These are phyloP conservation scores for Alexandromys fortis DNA, from an alignment of 2,113 vertebrate species.

Conservation along the genomic window DNA sequence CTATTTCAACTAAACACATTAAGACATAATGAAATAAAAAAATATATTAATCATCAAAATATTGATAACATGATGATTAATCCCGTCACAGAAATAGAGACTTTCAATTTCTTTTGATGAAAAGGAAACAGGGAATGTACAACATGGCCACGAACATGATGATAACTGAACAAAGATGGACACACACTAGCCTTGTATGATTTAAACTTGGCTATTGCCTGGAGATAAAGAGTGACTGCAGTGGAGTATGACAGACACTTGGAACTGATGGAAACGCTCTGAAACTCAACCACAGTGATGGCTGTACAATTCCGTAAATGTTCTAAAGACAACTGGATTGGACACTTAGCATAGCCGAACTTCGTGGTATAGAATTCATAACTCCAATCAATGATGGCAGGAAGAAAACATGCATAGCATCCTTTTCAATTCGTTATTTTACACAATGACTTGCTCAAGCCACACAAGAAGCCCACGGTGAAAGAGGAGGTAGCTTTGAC, in stretches of 20 bases:
- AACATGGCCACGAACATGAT: neutral
- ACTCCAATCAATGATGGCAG: neutral
- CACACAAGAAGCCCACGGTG: neutral
- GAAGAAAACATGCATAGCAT: neutral
- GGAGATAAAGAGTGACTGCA: neutral
- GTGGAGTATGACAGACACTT: neutral
- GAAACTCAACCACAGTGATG: neutral
- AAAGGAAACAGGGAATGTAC: neutral
- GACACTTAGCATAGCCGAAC: neutral
- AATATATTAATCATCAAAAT: neutral
- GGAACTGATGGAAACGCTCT: neutral
- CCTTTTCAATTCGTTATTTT: conserved; percentile 10
- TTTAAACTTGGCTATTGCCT: neutral
- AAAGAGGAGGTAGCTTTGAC: neutral
- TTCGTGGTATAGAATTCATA: neutral
- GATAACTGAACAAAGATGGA: neutral
- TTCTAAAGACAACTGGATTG: no score
- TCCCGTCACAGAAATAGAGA: neutral
- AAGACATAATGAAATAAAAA: neutral
- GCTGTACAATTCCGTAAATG: neutral
- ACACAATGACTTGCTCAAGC: conserved; percentile 7
- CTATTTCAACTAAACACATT: neutral
- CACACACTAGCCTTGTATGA: neutral
- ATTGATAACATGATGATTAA: neutral
- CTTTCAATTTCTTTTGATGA: neutral